phyloP scores from a whole-genome alignment of 2,113 vertebrate species.

The Coturnix japonica region DNA sequence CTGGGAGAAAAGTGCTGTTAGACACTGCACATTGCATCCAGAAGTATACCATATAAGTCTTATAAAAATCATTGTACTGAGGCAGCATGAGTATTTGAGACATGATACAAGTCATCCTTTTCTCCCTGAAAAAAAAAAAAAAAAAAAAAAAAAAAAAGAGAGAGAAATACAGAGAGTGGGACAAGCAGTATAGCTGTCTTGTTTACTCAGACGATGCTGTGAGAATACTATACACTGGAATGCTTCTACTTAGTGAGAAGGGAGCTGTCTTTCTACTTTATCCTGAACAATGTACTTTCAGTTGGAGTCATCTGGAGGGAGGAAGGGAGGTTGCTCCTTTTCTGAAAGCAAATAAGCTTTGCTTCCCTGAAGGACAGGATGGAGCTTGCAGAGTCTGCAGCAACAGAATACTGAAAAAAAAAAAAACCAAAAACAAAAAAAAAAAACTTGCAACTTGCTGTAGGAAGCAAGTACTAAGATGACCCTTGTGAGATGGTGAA shows the following conservation, averaged over 20 bases:
- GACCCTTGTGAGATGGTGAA: not conserved
- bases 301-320: not conserved
- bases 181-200: not conserved
- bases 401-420: not conserved
- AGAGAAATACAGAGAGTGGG: not conserved
- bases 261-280: not conserved
- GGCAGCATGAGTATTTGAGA: not conserved
- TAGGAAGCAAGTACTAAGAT: not conserved
- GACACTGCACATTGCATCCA: not conserved
- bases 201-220: not conserved
- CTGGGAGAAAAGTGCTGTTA: not conserved
- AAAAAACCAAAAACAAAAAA: too few relatives aligned
- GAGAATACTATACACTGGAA: not conserved
- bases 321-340: not conserved
- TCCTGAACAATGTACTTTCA: not conserved
- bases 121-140: not conserved
- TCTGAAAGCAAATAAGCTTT: slow-evolving; percentile 34
- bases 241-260: not conserved
- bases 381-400: not conserved
- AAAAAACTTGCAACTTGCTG: not conserved
- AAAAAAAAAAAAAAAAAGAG: too few relatives aligned
- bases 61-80: not conserved
- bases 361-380: not conserved
- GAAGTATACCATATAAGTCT: not conserved
- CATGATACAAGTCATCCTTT: not conserved